These are phyloP conservation scores for Platichthys stellatus DNA, from an alignment of 2,113 vertebrate species.

Conservation along the genomic window DNA sequence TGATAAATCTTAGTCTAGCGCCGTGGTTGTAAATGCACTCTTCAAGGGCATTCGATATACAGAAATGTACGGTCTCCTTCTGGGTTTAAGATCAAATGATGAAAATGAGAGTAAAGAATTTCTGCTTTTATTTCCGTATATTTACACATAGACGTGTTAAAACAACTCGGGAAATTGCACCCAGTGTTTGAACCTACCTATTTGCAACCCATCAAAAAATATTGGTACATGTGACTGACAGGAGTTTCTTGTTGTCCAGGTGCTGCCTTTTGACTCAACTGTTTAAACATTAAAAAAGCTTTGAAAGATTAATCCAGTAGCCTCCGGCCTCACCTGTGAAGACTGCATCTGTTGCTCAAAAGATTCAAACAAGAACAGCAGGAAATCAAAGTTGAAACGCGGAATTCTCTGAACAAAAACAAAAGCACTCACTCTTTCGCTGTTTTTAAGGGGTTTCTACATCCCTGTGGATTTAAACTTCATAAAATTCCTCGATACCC, in stretches of 20 bases:
- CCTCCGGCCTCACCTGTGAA: not conserved
- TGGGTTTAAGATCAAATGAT: not conserved
- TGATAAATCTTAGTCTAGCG: conserved; percentile 30
- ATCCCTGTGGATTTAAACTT: conserved; percentile 9
- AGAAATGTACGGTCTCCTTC: not conserved
- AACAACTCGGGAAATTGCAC: no score
- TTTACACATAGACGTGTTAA: no score
- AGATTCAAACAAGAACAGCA: not conserved
- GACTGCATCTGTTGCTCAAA: not conserved
- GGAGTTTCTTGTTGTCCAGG: no score
- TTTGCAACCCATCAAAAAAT: no score
- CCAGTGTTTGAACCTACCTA: no score
- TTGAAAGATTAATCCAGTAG: not conserved
- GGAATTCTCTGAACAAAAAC: not conserved
- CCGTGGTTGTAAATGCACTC: not conserved
- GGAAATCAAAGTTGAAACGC: not conserved
- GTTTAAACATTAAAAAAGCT: no score
- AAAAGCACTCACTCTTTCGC: not conserved
- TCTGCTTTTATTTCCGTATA: no score
- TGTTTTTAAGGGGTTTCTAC: not conserved
- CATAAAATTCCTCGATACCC: conserved; percentile 24
- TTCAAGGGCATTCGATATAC: conserved; percentile 13
- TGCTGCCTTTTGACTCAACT: no score
- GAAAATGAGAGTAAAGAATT: no score
- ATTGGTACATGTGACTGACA: no score